Conservation (phyloP, 2,113 vertebrate species). For the Dicrurus megarhynchus region DNA sequence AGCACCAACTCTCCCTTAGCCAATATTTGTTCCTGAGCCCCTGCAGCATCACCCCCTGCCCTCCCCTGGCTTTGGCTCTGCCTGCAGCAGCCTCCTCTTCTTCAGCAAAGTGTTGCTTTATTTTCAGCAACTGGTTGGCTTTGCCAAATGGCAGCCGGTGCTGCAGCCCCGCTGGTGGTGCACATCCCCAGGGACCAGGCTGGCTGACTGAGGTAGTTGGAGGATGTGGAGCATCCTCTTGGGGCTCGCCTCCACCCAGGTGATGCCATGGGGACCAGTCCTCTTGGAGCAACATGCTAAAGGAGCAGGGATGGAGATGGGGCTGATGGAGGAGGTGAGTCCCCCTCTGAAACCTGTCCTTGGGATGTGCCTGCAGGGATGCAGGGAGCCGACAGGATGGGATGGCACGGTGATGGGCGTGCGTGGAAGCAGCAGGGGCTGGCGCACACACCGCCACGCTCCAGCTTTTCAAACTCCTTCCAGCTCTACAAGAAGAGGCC, state of each 20-base stretch:
- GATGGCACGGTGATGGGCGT: accelerated
- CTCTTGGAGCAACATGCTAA: background rate
- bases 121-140: background rate
- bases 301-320: background rate
- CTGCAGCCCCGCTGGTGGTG: accelerated
- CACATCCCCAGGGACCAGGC: background rate
- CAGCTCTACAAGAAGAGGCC: background rate
- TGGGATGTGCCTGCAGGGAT: background rate
- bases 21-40: background rate
- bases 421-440: accelerated
- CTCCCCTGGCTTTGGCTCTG: background rate
- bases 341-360: background rate
- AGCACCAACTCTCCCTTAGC: background rate
- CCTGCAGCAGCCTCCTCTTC: background rate
- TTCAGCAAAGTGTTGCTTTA: background rate
- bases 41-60: background rate
- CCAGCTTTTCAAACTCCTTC: constrained; percentile 9
- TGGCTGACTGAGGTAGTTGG: background rate
- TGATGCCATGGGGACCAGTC: accelerated
- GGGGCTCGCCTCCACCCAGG: background rate
- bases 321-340: background rate
- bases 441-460: background rate
- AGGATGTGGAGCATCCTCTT: background rate
- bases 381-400: accelerated
- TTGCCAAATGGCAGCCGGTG: background rate